These are phyloP conservation scores for Pegoplata infirma DNA, from an alignment of 2,888 invertebrate species.

Conservation along the genomic window DNA sequence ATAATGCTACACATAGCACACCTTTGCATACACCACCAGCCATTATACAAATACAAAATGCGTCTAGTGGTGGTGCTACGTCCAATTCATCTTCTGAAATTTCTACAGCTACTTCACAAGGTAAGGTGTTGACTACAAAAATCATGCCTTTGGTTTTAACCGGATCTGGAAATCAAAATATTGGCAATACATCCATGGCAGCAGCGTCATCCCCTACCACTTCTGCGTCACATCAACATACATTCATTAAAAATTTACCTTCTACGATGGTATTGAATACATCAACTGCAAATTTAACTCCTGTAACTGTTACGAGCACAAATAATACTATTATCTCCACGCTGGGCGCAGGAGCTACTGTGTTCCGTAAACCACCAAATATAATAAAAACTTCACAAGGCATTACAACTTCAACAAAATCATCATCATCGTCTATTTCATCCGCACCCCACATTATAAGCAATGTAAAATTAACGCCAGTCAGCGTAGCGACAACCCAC, in stretches of 20 bases:
- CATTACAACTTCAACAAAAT: constrained; percentile 24
- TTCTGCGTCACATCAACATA: no score
- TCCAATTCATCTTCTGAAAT: constrained; percentile 16
- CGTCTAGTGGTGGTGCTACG: constrained; percentile 1
- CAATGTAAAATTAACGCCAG: constrained; percentile 72
- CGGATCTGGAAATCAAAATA: constrained; percentile 32
- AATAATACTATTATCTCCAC: constrained; percentile 58
- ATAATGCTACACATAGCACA: constrained; percentile 26
- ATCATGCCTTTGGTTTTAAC: constrained; percentile 65
- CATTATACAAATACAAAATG: constrained; percentile 65
- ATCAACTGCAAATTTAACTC: constrained; percentile 54
- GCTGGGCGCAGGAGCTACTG: constrained; percentile 60
- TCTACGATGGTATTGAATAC: constrained; percentile 62
- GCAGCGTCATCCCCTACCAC: constrained; percentile 38
- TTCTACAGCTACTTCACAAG: constrained; percentile 63
- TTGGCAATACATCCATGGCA: constrained; percentile 62
- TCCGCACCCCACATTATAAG: constrained; percentile 69
- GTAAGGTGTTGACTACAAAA: constrained; percentile 69
- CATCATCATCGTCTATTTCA: constrained; percentile 30
- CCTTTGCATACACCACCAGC: constrained; percentile 67
- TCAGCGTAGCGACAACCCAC: constrained; percentile 54
- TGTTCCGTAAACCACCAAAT: constrained; percentile 68
- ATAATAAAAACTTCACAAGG: constrained; percentile 62
- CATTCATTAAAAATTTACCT: constrained; percentile 62
- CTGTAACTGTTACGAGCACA: constrained; percentile 56